Base-by-base conservation (phyloP, 2,113 vertebrate genomes). In the Zosterops pallidus region DNA sequence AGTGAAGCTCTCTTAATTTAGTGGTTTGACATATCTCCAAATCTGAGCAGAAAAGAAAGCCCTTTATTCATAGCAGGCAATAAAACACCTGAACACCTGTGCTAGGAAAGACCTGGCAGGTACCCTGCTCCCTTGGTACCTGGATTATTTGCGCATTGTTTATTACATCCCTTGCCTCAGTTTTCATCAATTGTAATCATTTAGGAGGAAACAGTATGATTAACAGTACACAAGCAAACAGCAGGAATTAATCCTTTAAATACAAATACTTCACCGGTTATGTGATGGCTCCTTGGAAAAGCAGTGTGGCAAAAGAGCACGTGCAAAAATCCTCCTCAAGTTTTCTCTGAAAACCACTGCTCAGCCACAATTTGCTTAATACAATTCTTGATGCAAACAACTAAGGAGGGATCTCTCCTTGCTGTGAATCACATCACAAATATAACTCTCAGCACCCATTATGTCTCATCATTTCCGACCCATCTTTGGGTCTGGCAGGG, bases 191-290 rank as follows among this genome's bases (percentile, higher is more conserved):
- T 97, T 97, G 97, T 94, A 96, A 97, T 98, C 98, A 96, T 98
- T 98, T 97, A 97, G 97, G 95, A 96, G 95, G 96, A 95, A 98
- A 98, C 46, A 2, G 96, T 95, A 62, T 91, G 97, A 97, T 98
- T 95, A 98, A 96, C 95, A 95, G 92, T 96, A 97, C 89, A 96
- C 95, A 97, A 98, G 98, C 97, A 98, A 98, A 97, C 98, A 96
- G 97, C 97, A 56, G 96, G 98, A 97, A 96, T 96, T 98, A 98
- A 98, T 98, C 98, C 97, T 97, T 97, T 98, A 97, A 97, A 97
- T 89, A 94, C 68, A 89, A 97, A 97, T 56, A 92, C 94, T 97
- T 92, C 56, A 89, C 64, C 4, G 14, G 81, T 94, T 97, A 86
- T 71, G 88, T 20, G 75, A 96, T 91, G 81, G 86, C 74, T 96